Evolutionary conservation across 2,113 vertebrate genomes (phyloP), one percentile per base, ranked within the genome.

Genomic region (Scalopus aquaticus): DNA sequence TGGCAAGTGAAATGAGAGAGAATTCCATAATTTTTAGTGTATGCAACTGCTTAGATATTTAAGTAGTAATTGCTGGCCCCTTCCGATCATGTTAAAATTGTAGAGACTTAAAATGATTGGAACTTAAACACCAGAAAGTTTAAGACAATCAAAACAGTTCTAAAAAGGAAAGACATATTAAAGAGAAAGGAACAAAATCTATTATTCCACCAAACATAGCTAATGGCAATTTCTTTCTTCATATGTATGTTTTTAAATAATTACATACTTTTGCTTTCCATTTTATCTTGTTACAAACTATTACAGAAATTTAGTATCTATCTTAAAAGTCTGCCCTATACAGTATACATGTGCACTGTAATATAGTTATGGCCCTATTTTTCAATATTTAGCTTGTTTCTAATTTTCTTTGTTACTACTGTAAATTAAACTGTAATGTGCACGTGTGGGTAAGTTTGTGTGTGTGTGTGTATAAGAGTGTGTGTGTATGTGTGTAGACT

Each of bases 131-230:
- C 26, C 42, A 77, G 42, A 5, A 96, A 92, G 16, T 87, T 74
- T 46, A 83, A 87, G 32, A 64, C 91, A 44, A 49, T 74, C 51
- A 56, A 89, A 87, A 65, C 35, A 35, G n/a, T 54, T 49, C 62
- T 87, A n/a, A 92, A 88, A 54, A 87, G 88, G 49, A 84, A 87
- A 64, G 20, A 78, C 84, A 65, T 58, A 56, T 62, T 89, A 74
- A 85, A 91, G 51, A 56, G 54, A 69, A 79, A 86, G 17, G 32
- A 51, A 76, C 95, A 81, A 65, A 69, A 16, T 13, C 39, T 49
- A 37, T 70, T 78, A 69, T 64, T 9, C 49, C 15, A 91, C 37
- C 44, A 95, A 56, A 9, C 22, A 67, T 32, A 70, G 9, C 35
- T 49, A 56, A 69, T 42, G 84, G 32, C 24, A 92, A 82, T 94